These are phyloP conservation scores for Corydoras sp. DNA, from an alignment of 2,113 vertebrate species.

Conservation along the genomic window DNA sequence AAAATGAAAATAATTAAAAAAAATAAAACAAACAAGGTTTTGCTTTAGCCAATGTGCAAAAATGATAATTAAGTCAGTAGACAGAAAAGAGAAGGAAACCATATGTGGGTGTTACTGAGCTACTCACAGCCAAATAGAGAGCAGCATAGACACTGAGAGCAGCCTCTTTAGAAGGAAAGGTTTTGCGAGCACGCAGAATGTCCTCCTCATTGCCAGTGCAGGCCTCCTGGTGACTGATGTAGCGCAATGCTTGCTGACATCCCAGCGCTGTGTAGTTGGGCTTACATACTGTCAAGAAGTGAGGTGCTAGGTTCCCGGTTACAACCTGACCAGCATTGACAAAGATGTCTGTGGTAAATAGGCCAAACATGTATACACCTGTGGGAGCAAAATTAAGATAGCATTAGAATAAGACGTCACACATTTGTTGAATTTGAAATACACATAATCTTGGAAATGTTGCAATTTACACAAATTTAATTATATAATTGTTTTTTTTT, in stretches of 20 bases:
- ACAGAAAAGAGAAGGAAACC: neutral
- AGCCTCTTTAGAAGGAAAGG: slow-evolving; percentile 98
- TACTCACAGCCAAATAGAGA: slow-evolving; percentile 73
- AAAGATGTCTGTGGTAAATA: slow-evolving; percentile 97
- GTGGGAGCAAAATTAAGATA: slow-evolving; percentile 33
- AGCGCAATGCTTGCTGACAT: slow-evolving; percentile 88
- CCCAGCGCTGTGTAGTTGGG: slow-evolving; percentile 96
- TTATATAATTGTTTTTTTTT: neutral
- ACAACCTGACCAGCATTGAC: slow-evolving; percentile 97
- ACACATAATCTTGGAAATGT: neutral
- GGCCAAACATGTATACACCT: slow-evolving; percentile 96
- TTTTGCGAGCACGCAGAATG: slow-evolving; percentile 86
- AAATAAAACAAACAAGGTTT: neutral
- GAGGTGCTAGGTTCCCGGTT: slow-evolving; percentile 92
- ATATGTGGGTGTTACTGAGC: neutral
- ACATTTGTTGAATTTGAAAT: neutral
- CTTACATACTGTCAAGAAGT: slow-evolving; percentile 94
- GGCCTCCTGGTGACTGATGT: slow-evolving; percentile 89
- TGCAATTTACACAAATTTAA: neutral
- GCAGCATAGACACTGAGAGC: slow-evolving; percentile 91
- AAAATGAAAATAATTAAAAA: neutral
- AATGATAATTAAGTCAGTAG: neutral
- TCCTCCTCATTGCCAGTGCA: slow-evolving; percentile 92
- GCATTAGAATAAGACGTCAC: neutral
- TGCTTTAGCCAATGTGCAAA: neutral